Conservation (phyloP, 2,113 vertebrate genomes). For the Cyanistes caeruleus region DNA sequence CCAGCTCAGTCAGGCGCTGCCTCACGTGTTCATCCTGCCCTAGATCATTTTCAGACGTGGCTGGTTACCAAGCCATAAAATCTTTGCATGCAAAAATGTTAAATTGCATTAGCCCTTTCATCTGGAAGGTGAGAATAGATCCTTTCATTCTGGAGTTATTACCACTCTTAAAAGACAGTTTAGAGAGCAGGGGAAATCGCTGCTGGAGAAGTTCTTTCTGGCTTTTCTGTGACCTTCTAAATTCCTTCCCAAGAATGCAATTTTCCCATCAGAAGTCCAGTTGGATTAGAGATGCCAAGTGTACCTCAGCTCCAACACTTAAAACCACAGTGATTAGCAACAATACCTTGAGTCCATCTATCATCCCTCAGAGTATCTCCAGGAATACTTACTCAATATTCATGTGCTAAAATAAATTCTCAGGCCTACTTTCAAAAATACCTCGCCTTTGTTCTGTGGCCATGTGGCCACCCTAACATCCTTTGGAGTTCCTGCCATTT, state of each 20-base stretch:
- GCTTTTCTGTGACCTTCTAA: conserved; percentile 51
- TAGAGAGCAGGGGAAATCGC: conserved; percentile 8
- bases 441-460: not conserved
- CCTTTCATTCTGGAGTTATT: conserved; percentile 53
- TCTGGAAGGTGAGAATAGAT: conserved; percentile 57
- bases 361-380: conserved; percentile 45
- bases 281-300: conserved; percentile 16
- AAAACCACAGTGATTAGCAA: conserved; percentile 53
- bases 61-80: conserved; percentile 39
- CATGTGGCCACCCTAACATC: not conserved
- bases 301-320: not conserved
- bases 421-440: conserved; percentile 27
- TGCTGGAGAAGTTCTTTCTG: conserved; percentile 50
- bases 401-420: conserved; percentile 45
- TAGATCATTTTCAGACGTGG: not conserved
- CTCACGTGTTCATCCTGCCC: not conserved
- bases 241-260: conserved; percentile 59
- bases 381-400: conserved; percentile 49
- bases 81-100: conserved; percentile 38
- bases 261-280: conserved; percentile 63
- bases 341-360: conserved; percentile 41
- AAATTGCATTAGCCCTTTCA: conserved; percentile 58
- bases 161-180: conserved; percentile 29
- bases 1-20: not conserved
- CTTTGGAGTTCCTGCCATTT: not conserved